Evolutionary conservation across 2,888 invertebrate genomes (phyloP).

Genomic region (Yponomeuta plumbellus): DNA sequence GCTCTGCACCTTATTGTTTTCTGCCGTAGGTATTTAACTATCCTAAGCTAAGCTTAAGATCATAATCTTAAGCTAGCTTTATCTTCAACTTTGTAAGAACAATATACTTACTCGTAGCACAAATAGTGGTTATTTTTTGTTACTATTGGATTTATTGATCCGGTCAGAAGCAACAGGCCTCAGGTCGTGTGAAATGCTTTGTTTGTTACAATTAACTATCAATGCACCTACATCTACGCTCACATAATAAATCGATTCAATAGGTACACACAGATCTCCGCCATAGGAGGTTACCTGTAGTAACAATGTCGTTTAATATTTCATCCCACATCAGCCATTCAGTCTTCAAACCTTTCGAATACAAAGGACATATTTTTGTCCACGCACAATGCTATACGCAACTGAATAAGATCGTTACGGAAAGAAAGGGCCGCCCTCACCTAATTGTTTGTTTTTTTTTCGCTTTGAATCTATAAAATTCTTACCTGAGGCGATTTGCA

Average conservation of each 20-base stretch:
- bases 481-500: slow-evolving; percentile 12
- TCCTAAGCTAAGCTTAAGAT: too few species aligned
- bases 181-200: neutral
- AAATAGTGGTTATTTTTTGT: too few species aligned
- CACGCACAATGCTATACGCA: slow-evolving; percentile 8
- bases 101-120: too few species aligned
- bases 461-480: slow-evolving; percentile 5
- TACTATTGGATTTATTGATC: slow-evolving; percentile 1
- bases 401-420: slow-evolving; percentile 2
- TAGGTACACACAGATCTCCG: neutral
- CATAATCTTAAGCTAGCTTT: too few species aligned
- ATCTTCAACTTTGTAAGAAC: too few species aligned
- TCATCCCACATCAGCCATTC: slow-evolving; percentile 7
- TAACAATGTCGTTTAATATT: slow-evolving; percentile 10
- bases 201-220: neutral
- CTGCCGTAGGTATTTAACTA: too few species aligned
- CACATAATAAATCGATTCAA: neutral
- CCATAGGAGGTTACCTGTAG: neutral
- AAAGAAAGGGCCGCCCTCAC: neutral
- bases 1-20: neutral
- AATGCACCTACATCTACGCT: neutral
- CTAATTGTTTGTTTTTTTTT: slow-evolving; percentile 8
- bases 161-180: neutral
- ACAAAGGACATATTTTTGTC: slow-evolving; percentile 3
- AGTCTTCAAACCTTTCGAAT: neutral